Percentiles rank a stretch among this genome's conserved stretches.
Conservation (phyloP, 2,888 invertebrate species). For the Spisula solida region DNA sequence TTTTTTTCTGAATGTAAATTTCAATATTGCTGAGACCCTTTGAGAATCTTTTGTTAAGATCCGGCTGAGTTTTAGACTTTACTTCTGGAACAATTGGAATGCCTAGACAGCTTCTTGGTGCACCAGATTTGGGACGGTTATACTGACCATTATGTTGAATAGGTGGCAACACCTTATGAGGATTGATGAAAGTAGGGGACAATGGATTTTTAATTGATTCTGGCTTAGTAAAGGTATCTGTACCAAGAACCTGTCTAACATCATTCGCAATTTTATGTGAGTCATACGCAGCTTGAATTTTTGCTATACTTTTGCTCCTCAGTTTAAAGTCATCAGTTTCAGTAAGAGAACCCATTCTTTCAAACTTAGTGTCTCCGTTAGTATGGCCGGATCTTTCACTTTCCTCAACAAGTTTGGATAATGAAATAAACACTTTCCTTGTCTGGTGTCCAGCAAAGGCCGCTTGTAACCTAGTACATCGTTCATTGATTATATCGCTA, state of each 20-base stretch:
- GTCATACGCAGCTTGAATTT: constrained; percentile 62
- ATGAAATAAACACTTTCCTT: constrained; percentile 64
- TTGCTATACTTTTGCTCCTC: constrained; percentile 64
- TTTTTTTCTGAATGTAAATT: constrained; percentile 58
- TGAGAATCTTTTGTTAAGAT: constrained; percentile 12
- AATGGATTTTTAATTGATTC: not conserved
- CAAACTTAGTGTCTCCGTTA: constrained; percentile 26
- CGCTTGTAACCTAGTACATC: constrained; percentile 62
- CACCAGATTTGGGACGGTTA: constrained; percentile 36
- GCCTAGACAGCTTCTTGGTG: constrained; percentile 5
- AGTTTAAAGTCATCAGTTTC: constrained; percentile 72
- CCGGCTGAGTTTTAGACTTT: constrained; percentile 60
- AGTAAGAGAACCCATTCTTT: constrained; percentile 67
- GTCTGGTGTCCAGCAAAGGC: constrained; percentile 68
- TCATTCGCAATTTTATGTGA: constrained; percentile 43
- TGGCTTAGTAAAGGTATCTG: not conserved
- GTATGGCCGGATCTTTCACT: not conserved
- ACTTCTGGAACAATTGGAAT: constrained; percentile 27
- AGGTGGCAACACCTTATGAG: constrained; percentile 37
- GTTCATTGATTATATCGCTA: constrained; percentile 53
- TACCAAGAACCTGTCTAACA: not conserved
- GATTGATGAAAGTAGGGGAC: constrained; percentile 20
- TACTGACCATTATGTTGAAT: constrained; percentile 22
- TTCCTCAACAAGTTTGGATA: constrained; percentile 60
- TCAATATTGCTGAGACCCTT: constrained; percentile 52